Conservation (phyloP, 2,888 invertebrate species). For the Lysandra bellargus region DNA sequence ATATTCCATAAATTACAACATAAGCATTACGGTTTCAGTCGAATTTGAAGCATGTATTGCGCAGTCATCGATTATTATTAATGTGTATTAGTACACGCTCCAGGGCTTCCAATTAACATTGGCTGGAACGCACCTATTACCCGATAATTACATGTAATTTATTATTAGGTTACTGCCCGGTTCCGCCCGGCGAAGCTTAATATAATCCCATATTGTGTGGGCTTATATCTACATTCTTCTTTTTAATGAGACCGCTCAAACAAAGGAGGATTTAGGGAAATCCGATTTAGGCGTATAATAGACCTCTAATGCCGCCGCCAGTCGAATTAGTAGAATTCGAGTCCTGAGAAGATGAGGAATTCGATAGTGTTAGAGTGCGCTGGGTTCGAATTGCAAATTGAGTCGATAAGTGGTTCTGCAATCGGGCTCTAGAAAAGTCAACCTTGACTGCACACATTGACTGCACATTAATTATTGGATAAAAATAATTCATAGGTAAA, state of each 20-base stretch:
- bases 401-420: slow-evolving; percentile 16
- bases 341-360: slow-evolving; percentile 13
- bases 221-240: slow-evolving; percentile 30
- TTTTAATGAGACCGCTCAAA: slow-evolving; percentile 27
- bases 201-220: slow-evolving; percentile 30
- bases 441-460: background rate
- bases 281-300: slow-evolving; percentile 17
- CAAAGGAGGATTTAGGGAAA: slow-evolving; percentile 25
- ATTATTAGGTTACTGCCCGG: slow-evolving; percentile 30
- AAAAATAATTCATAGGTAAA: background rate
- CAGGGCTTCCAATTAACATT: slow-evolving; percentile 41
- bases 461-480: background rate
- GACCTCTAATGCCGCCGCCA: slow-evolving; percentile 1
- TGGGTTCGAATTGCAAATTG: slow-evolving; percentile 13
- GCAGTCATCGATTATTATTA: slow-evolving; percentile 34
- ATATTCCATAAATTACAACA: slow-evolving; percentile 32
- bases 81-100: slow-evolving; percentile 37
- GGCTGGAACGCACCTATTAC: slow-evolving; percentile 37
- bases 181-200: slow-evolving; percentile 26
- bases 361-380: slow-evolving; percentile 15
- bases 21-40: slow-evolving; percentile 33
- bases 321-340: slow-evolving; percentile 12
- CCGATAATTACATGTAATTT: slow-evolving; percentile 41
- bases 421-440: slow-evolving; percentile 5
- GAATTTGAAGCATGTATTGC: slow-evolving; percentile 32